Percentiles rank a stretch among this genome's conserved stretches.
Evolutionary conservation across 2,113 vertebrate species (phyloP).

Genomic region (Australoheros scitulus): DNA sequence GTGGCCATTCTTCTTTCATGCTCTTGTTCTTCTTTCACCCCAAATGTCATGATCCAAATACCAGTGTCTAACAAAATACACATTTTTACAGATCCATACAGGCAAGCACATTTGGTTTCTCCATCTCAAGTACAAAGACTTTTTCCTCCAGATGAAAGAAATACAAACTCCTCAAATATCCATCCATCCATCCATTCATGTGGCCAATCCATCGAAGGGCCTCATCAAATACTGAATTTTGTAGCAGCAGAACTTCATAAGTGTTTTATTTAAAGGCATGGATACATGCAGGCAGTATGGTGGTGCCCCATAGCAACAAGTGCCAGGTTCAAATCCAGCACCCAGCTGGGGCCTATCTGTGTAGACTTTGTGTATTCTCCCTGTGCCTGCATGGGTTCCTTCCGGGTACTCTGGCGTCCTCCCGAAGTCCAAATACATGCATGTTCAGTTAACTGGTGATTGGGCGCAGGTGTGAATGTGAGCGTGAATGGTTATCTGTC

Average conservation of each 20-base stretch:
- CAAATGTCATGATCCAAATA: neutral
- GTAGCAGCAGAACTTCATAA: neutral
- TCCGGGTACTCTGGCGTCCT: neutral
- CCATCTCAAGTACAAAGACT: neutral
- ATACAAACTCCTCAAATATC: neutral
- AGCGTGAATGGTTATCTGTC: neutral
- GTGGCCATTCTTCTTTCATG: neutral
- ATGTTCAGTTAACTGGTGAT: neutral
- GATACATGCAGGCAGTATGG: neutral
- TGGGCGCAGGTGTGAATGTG: neutral
- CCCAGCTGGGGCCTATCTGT: neutral
- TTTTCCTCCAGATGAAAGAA: neutral
- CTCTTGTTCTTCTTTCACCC: neutral
- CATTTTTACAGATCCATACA: neutral
- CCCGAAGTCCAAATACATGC: neutral
- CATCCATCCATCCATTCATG: neutral
- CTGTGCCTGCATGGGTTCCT: neutral
- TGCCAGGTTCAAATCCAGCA: neutral
- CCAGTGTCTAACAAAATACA: neutral
- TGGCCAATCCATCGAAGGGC: neutral
- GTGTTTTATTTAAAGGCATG: neutral
- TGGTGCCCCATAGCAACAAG: neutral
- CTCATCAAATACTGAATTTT: conserved; percentile 3
- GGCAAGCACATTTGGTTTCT: neutral
- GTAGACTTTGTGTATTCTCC: neutral